Evolutionary conservation across 92 coral and sea anemone species (phyloP).

Genomic region (Meandrina meandrites): DNA sequence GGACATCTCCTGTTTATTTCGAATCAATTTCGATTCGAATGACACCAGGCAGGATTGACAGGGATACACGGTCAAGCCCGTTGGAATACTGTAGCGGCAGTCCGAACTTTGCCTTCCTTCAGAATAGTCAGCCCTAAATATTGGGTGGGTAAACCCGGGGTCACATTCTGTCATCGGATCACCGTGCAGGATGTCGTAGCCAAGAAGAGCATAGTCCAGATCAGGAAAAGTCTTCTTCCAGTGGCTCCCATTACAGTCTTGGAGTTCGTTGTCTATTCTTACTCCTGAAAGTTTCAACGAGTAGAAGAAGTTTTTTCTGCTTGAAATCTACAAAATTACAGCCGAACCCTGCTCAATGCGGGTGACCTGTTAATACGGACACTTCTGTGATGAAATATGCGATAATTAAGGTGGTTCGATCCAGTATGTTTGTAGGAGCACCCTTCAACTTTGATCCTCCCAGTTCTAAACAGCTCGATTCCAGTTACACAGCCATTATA

Average conservation of each 20-base stretch:
- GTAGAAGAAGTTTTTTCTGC: neutral
- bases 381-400: neutral
- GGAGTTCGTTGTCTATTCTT: conserved; percentile 2
- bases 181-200: conserved; percentile 39
- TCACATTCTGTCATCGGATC: conserved; percentile 33
- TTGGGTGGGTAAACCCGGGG: conserved; percentile 36
- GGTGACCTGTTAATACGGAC: too few species aligned
- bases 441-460: too few species aligned
- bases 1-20: conserved; percentile 32
- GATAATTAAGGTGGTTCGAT: too few species aligned
- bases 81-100: conserved; percentile 16
- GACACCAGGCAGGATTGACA: conserved; percentile 33
- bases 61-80: conserved; percentile 8
- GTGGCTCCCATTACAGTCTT: neutral
- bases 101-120: conserved; percentile 5
- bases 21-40: conserved; percentile 27
- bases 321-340: neutral
- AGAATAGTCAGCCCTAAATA: conserved; percentile 31
- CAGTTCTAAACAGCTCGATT: too few species aligned
- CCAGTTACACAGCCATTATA: too few species aligned
- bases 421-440: too few species aligned
- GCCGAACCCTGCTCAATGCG: neutral
- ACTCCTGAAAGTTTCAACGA: conserved; percentile 11
- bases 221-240: conserved; percentile 30
- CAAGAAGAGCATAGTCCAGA: conserved; percentile 31